These are phyloP conservation scores for Cladopsammia gracilis DNA, from an alignment of 64 coral and sea anemone genomes.

Conservation along the genomic window DNA sequence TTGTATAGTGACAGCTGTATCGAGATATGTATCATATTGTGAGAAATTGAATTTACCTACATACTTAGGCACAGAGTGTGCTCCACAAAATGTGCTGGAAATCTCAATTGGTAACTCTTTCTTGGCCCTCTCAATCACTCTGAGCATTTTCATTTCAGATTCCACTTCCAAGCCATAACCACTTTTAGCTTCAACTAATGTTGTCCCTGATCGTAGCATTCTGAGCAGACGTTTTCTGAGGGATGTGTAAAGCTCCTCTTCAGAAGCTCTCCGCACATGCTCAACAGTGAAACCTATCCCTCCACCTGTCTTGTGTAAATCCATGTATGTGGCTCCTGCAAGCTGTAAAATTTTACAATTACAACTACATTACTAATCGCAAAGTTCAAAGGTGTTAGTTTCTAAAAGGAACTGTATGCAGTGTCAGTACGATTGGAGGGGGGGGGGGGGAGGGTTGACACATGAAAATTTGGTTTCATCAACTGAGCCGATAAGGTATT, in stretches of 20 bases:
- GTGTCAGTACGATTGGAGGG: too few species aligned
- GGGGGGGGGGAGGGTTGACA: too few species aligned
- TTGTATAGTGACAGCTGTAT: too few species aligned
- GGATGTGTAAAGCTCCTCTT: conserved; percentile 86
- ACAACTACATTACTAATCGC: too few species aligned
- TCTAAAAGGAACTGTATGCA: too few species aligned
- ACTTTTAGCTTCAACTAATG: conserved; percentile 97
- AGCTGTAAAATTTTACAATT: conserved; percentile 50
- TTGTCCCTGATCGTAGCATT: conserved; percentile 91
- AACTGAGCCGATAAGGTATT: too few species aligned
- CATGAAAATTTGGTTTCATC: too few species aligned
- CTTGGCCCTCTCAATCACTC: conserved; percentile 90
- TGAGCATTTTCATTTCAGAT: conserved; percentile 98
- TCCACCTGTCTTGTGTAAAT: conserved; percentile 91
- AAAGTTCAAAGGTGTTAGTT: too few species aligned
- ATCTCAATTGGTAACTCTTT: conserved; percentile 90
- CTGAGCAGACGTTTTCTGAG: conserved; percentile 77
- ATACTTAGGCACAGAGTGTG: conserved; percentile 94
- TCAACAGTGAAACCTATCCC: conserved; percentile 96
- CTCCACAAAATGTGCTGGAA: conserved; percentile 99
- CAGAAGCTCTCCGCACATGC: conserved; percentile 80
- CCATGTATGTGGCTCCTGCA: conserved; percentile 98
- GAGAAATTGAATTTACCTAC: background rate
- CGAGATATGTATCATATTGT: too few species aligned
- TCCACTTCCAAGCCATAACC: conserved; percentile 93